These are phyloP conservation scores for Tetramorium parvispinum DNA, from an alignment of 1,140 invertebrate species.

Conservation along the genomic window DNA sequence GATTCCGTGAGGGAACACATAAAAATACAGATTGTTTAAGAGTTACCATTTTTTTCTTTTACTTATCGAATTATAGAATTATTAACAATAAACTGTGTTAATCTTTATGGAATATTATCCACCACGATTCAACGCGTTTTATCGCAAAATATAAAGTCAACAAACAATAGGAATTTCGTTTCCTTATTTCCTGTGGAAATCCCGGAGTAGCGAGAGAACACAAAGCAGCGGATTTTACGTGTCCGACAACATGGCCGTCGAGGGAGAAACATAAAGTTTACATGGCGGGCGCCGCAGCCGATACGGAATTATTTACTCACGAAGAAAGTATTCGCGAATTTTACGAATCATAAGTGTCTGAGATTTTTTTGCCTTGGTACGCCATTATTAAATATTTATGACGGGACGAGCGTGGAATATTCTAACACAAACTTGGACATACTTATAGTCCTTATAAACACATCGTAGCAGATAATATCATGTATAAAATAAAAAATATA, in stretches of 20 bases:
- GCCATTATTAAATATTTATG: constrained; percentile 47
- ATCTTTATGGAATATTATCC: not conserved
- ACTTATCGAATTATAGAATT: not conserved
- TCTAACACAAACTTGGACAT: constrained; percentile 34
- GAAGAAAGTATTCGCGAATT: constrained; percentile 52
- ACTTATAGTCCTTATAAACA: constrained; percentile 26
- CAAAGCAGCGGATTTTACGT: constrained; percentile 56
- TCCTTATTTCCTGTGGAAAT: constrained; percentile 57
- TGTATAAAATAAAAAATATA: not conserved
- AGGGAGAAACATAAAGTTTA: constrained; percentile 44
- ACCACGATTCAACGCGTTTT: not conserved
- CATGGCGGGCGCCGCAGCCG: constrained; percentile 29
- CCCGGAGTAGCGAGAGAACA: constrained; percentile 13
- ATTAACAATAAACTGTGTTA: constrained; percentile 19
- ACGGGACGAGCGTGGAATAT: constrained; percentile 23
- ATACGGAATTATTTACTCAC: constrained; percentile 58
- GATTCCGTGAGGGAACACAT: not conserved
- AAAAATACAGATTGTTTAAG: not conserved
- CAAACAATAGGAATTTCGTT: constrained; percentile 53
- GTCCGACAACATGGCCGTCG: constrained; percentile 49
- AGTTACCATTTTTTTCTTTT: not conserved
- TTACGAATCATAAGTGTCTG: constrained; percentile 62
- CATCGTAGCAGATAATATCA: constrained; percentile 10
- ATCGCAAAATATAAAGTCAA: constrained; percentile 44
- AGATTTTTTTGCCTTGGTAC: constrained; percentile 52